Conservation (phyloP, 2,888 invertebrate species). For the Diachrysia chrysitis region DNA sequence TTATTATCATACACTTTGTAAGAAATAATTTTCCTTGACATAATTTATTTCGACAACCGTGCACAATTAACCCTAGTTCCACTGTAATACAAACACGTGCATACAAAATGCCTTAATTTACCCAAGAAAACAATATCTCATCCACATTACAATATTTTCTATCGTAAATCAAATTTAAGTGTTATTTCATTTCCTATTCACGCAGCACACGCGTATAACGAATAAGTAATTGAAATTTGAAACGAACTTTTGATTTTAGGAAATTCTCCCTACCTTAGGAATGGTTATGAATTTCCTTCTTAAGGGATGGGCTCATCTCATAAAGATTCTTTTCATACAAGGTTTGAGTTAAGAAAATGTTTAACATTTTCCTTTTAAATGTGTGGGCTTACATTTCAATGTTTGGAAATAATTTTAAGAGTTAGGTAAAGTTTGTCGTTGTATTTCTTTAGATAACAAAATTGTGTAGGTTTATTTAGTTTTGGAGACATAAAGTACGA, state of each 20-base stretch:
- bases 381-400: constrained; percentile 37
- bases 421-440: constrained; percentile 3
- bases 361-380: constrained; percentile 57
- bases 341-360: constrained; percentile 63
- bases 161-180: constrained; percentile 87
- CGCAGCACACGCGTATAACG: constrained; percentile 86
- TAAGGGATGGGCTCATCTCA: constrained; percentile 61
- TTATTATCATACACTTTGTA: background rate
- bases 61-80: constrained; percentile 55
- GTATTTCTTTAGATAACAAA: background rate
- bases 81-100: constrained; percentile 74
- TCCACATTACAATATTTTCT: constrained; percentile 86
- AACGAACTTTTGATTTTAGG: constrained; percentile 88
- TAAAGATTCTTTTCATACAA: constrained; percentile 70
- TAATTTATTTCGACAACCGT: constrained; percentile 38
- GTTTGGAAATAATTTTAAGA: constrained; percentile 5
- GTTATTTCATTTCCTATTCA: constrained; percentile 88
- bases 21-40: constrained; percentile 4
- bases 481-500: background rate
- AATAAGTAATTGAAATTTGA: constrained; percentile 89
- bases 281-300: constrained; percentile 86
- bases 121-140: constrained; percentile 86
- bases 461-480: background rate
- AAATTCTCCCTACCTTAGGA: constrained; percentile 80
- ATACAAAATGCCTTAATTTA: constrained; percentile 78